Evolutionary conservation across 2,797 vertebrate species (phyloP).

Genomic region (Leptoclinus maculatus): DNA sequence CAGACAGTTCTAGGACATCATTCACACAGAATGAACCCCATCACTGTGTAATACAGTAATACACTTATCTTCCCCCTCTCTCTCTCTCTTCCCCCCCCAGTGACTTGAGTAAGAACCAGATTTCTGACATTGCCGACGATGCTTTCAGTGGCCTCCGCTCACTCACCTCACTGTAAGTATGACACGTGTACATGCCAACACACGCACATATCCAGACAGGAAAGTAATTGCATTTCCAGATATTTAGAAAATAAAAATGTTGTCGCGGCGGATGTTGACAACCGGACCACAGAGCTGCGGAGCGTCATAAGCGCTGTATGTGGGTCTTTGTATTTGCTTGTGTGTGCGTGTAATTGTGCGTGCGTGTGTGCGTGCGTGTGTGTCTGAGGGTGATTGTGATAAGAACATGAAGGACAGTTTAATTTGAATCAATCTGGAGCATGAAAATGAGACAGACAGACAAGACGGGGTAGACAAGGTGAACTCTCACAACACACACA

Average conservation of each 20-base stretch:
- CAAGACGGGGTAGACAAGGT: slow-evolving; percentile 75
- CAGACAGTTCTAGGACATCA: slow-evolving; percentile 70
- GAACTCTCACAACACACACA: slow-evolving; percentile 48
- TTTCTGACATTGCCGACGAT: slow-evolving; percentile 96
- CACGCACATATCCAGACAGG: slow-evolving; percentile 29
- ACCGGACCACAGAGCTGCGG: slow-evolving; percentile 11
- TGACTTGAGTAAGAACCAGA: slow-evolving; percentile 99
- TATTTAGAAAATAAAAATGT: slow-evolving; percentile 62
- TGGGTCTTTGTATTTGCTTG: slow-evolving; percentile 20
- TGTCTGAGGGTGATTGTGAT: slow-evolving; percentile 53
- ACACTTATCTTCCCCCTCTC: slow-evolving; percentile 37
- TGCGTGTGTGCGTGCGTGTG: slow-evolving; percentile 21
- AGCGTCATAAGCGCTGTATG: background rate
- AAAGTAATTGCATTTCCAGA: slow-evolving; percentile 59
- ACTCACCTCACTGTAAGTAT: slow-evolving; percentile 97
- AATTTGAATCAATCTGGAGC: slow-evolving; percentile 77
- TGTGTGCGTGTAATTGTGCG: slow-evolving; percentile 15
- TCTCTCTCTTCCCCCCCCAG: slow-evolving; percentile 79
- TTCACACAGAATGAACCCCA: slow-evolving; percentile 58
- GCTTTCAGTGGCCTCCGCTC: slow-evolving; percentile 96
- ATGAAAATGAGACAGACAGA: slow-evolving; percentile 74
- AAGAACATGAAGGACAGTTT: slow-evolving; percentile 80
- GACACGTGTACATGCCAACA: slow-evolving; percentile 30
- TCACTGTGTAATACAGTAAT: slow-evolving; percentile 58
- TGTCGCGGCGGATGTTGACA: slow-evolving; percentile 50